Evolutionary conservation across 2,888 invertebrate genomes (phyloP), one percentile per base, ranked within the genome.

Genomic region (Polyploca ridens): DNA sequence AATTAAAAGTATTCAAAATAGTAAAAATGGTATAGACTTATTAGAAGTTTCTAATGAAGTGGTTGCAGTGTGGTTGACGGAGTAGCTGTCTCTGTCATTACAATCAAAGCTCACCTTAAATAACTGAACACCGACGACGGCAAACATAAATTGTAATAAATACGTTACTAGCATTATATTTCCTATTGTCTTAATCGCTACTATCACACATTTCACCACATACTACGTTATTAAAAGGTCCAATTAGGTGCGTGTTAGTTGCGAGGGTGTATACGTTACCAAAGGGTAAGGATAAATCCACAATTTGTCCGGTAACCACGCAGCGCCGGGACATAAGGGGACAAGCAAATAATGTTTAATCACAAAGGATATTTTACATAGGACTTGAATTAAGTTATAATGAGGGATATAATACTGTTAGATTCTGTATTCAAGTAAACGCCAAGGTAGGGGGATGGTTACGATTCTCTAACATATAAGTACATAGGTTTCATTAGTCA

Each of bases 121-220:
- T 85, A 99, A 97, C 96, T 99, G 99, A 94, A 99, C 99, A 95
- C 99, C 99, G 94, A 99, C 99, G 94, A 99, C 99, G 95, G 99
- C 99, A 95, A 99, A 99, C 99, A 99, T 99, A 96, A 99, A 99
- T 96, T 99, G 98, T 94, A 99, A 98, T 94, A 99, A 98, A 96
- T 99, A 99, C 93, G 99, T 99, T 95, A 99, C 99, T 97, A 99
- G 96, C 97, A 99, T 99, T 95, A 99, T 99, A 97, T 99, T 99
- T 95, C 99, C 99, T 96, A 99, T 99, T 90, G 99, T 99, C 96
- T 98, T 98, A 95, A 99, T 98, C 87, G 99, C 99, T 95, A 99
- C 99, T 95, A 99, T 98, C 95, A 99, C 99, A 96, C 99, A 99
- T 96, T 99, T 99, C 90, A 99, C 99, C 95, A 99, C 99, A 96